phyloP scores from a whole-genome alignment of 2,888 invertebrate species.

The Thysanoteuthis rhombus region DNA sequence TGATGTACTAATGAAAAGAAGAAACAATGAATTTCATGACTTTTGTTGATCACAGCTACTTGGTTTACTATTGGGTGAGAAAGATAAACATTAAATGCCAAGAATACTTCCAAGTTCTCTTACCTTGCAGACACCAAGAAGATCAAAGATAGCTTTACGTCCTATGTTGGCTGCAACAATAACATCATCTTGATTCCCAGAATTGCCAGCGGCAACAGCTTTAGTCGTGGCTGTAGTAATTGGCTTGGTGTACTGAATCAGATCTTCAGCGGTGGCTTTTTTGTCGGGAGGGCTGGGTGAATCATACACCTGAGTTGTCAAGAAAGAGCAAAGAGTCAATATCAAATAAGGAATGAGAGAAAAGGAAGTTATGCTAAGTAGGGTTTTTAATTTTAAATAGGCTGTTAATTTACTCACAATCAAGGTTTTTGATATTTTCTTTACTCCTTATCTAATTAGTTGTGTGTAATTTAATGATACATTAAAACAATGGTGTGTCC shows the following conservation, averaged over 20 bases:
- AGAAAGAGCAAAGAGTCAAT: not conserved
- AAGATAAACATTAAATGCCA: not conserved
- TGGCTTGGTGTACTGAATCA: slow-evolving; percentile 91
- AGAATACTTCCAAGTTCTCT: not conserved
- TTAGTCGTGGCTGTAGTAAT: slow-evolving; percentile 94
- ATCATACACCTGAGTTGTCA: slow-evolving; percentile 74
- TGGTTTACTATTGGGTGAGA: not conserved
- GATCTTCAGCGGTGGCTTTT: slow-evolving; percentile 86
- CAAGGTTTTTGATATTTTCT: too few species aligned
- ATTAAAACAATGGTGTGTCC: too few species aligned
- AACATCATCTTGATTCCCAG: slow-evolving; percentile 91
- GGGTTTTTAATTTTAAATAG: too few species aligned
- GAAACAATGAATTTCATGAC: not conserved
- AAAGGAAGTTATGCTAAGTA: not conserved
- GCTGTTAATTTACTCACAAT: too few species aligned
- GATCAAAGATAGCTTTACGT: slow-evolving; percentile 91
- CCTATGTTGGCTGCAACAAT: slow-evolving; percentile 95
- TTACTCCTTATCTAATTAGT: too few species aligned
- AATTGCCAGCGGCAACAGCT: slow-evolving; percentile 92
- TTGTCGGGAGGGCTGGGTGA: slow-evolving; percentile 72
- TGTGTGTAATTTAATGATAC: not conserved
- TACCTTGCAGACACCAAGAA: slow-evolving; percentile 87
- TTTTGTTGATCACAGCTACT: not conserved
- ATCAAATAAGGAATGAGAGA: not conserved
- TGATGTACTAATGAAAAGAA: too few species aligned